Evolutionary conservation across 2,113 vertebrate genomes (phyloP), one percentile per base, ranked within the genome.

Genomic region (Calyptomena viridis): DNA sequence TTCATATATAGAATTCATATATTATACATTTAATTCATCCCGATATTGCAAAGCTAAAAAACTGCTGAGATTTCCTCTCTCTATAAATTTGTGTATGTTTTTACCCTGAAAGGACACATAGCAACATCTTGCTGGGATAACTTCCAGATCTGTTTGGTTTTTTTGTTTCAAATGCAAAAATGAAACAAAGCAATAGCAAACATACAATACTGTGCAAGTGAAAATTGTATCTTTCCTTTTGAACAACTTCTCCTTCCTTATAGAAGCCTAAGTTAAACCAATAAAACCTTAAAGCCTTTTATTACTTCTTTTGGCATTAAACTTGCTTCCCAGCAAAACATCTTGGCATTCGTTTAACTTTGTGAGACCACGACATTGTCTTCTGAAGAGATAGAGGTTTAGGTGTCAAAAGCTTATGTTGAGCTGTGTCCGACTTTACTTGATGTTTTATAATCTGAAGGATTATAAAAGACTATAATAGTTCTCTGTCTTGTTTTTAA

Each of bases 31-130:
- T 91, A 72, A 83, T 90, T 76, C 77, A 85, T 67, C 14, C 21
- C 93, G 87, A 69, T 30, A 80, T 71, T 82, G 28, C 31, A 90
- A 89, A 95, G 74, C 12, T 56, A 46, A 89, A 93, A 95, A 93
- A 84, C 50, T 95, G 89, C 89, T 93, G 80, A 95, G 66, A 87
- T 91, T 94, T 94, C 68, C n/a, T 52, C 44, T 94, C 56, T 50
- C 25, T 52, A 31, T 33, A 62, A 88, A 83, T 94, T 53, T 63
- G 11, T 56, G 8, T 39, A 30, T 55, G 9, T 76, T 84, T 89
- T 55, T 67, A 62, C 10, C 25, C 44, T 66, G 50, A 93, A 74
- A 94, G 9, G 35, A 44, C 60, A 30, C 23, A 72, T 2, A 58
- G 19, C n/a, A 87, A 28, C 3, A 53, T 78, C 49, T 21, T 74